Percentiles rank a stretch among this genome's conserved stretches.
Evolutionary conservation across 2,113 vertebrate species (phyloP).

Genomic region (Leiothrix lutea): DNA sequence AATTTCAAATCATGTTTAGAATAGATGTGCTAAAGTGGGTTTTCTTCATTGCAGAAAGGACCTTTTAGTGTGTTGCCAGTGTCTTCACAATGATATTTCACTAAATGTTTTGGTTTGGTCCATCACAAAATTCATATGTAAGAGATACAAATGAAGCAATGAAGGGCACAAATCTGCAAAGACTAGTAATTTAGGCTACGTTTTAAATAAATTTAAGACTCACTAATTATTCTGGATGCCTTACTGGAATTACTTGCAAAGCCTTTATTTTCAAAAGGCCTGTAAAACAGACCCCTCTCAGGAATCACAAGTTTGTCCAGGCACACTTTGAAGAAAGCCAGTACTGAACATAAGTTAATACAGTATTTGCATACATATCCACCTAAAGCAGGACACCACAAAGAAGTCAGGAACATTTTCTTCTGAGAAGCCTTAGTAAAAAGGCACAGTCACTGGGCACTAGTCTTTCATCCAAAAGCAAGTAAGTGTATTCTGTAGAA

Average conservation of each 20-base stretch:
- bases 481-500: not conserved
- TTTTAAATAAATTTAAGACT: conserved; percentile 33
- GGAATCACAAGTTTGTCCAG: conserved; percentile 41
- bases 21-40: not conserved
- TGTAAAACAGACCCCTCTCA: conserved; percentile 9
- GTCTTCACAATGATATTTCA: not conserved
- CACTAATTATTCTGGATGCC: not conserved
- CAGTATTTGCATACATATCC: conserved; percentile 5
- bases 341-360: not conserved
- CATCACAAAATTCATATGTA: not conserved
- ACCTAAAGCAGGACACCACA: conserved; percentile 20
- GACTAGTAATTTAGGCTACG: not conserved
- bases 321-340: conserved; percentile 5
- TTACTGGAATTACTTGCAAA: conserved; percentile 14
- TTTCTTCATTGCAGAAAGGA: not conserved
- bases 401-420: not conserved
- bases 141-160: not conserved
- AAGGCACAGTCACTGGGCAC: not conserved
- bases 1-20: conserved; percentile 9
- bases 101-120: not conserved
- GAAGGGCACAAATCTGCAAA: not conserved
- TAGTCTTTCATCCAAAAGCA: not conserved
- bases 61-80: not conserved
- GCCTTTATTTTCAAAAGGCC: conserved; percentile 9
- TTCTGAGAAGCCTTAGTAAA: conserved; percentile 10